Percentiles rank a stretch among this genome's conserved stretches.
These are phyloP conservation scores for Thinocorus orbignyianus DNA, from an alignment of 2,113 vertebrate genomes.

Conservation along the genomic window DNA sequence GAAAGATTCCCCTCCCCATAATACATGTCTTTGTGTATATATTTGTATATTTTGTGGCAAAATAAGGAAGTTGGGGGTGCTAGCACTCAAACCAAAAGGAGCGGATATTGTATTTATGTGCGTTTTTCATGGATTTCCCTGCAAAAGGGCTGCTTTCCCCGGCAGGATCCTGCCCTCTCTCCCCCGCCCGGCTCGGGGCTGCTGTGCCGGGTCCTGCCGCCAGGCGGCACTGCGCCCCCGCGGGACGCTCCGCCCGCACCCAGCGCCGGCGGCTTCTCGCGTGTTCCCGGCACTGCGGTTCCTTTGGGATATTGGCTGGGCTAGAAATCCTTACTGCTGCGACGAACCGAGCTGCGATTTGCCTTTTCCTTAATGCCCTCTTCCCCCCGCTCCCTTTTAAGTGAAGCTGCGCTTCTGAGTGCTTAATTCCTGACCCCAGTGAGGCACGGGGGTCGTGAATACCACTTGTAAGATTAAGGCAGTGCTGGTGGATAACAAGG, in stretches of 20 bases:
- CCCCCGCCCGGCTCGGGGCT: not conserved
- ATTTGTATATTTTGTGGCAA: not conserved
- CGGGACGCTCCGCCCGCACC: not conserved
- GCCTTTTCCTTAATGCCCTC: no score
- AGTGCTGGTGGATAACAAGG: not conserved
- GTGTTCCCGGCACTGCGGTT: not conserved
- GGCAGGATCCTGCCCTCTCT: not conserved
- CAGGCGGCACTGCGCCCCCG: not conserved
- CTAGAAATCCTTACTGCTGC: not conserved
- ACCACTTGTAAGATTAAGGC: not conserved
- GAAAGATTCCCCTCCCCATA: not conserved
- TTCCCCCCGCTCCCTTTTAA: no score
- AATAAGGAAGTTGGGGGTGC: not conserved
- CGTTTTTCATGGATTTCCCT: not conserved
- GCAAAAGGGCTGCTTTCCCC: not conserved
- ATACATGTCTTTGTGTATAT: no score
- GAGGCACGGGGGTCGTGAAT: rapidly evolving
- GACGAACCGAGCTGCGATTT: no score
- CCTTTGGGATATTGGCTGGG: no score
- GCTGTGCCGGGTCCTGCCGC: rapidly evolving
- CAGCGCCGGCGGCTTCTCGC: not conserved
- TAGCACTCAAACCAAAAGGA: not conserved
- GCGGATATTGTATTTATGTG: rapidly evolving
- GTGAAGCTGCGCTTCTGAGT: not conserved
- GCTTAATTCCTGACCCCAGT: not conserved